These are phyloP conservation scores for Xenopus laevis DNA, from an alignment of 2,113 vertebrate genomes.

Conservation along the genomic window DNA sequence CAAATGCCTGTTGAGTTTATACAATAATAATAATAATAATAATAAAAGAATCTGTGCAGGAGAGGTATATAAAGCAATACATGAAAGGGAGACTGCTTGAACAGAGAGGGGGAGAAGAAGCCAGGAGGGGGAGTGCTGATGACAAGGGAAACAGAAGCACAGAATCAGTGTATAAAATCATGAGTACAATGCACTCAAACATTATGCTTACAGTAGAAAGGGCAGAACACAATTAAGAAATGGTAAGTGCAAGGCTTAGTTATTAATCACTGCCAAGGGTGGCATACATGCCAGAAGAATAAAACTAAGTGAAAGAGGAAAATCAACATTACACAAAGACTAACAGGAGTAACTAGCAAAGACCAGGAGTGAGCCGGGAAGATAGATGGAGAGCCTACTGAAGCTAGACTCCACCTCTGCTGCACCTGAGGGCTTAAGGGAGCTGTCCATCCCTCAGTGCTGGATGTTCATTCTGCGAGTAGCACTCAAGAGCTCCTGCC, in stretches of 20 bases:
- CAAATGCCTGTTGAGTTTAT: neutral
- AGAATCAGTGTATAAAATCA: slow-evolving; percentile 7
- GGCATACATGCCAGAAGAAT: neutral
- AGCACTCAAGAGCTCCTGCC: neutral
- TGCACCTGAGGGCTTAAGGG: slow-evolving; percentile 12
- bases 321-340: neutral
- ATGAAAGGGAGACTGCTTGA: neutral
- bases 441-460: slow-evolving; percentile 29
- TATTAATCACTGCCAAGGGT: neutral
- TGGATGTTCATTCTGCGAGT: slow-evolving; percentile 19
- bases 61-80: neutral
- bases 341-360: slow-evolving; percentile 8
- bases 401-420: neutral
- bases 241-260: neutral
- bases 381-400: neutral
- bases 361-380: neutral
- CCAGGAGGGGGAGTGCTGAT: neutral
- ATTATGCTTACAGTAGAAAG: neutral
- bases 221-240: neutral
- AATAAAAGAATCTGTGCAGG: too few relatives aligned
- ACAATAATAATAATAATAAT: neutral
- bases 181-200: neutral
- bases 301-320: neutral
- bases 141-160: slow-evolving; percentile 13
- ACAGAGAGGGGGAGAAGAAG: neutral